Evolutionary conservation across 2,888 invertebrate genomes (phyloP), one percentile per base, ranked within the genome.

Genomic region (Pheosia gnoma): DNA sequence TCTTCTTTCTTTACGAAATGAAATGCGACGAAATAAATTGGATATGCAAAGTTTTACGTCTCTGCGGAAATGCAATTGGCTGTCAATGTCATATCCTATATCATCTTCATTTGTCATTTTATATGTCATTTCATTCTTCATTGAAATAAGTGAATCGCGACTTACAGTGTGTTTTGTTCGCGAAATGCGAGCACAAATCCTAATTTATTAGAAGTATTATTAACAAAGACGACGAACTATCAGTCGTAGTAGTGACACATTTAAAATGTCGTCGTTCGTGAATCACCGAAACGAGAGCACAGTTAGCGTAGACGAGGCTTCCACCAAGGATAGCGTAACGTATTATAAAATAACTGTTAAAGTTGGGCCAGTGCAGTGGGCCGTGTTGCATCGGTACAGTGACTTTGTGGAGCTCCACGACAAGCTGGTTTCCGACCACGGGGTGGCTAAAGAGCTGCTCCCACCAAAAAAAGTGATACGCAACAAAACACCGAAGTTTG

Each of bases 401-500:
- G 98, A 98, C 79, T 99, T 99, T 89, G 96, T 95, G 70, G 97
- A 97, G 61, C 94, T 99, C 11, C 97, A 99, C 86, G 97, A 97
- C 59, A 96, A 95, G 81, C 93, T 98, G n/a, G 96, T 97, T 0
- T 86, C 94, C 4, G 96, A 97, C 77, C 96, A 97, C 87, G 97
- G 97, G 59, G 95, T 98, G 4, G 95, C 97, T 7, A 97, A 97
- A 83, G 97, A 97, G 78, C 94, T 98, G 64, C 90, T 99, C 13
- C 99, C 99, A 10, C 98, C 98, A 0, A 99, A 99, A 88, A 98
- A 98, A 91, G 94, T 98, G 4, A 96, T 98, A 77, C 96, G 98
- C 1, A 98, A 98, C 82, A 97, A 97, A 87, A 97, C 97, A 69
- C 97, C 97, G 0, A 94, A 95, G 61, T 99, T 99, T 84, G 94